Evolutionary conservation across 2,113 vertebrate species (phyloP).

Genomic region (Lanius collurio): DNA sequence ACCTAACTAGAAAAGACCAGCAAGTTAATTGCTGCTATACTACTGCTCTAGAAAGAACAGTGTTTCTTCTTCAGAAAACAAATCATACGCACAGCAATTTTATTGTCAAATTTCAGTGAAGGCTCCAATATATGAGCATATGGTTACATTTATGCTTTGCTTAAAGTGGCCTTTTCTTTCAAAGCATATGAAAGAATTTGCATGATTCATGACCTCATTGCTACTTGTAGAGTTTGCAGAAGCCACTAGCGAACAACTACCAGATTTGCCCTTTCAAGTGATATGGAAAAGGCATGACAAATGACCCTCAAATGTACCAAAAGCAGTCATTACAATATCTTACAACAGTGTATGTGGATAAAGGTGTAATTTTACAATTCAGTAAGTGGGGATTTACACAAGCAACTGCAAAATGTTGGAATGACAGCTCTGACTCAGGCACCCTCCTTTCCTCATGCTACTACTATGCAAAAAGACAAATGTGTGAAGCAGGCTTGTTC

Average conservation of each 20-base stretch:
- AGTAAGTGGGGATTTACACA: not conserved
- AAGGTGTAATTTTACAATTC: conserved; percentile 5
- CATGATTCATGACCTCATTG: conserved; percentile 22
- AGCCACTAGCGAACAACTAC: conserved; percentile 20
- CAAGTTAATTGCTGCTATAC: not conserved
- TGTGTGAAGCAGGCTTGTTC: rapidly evolving
- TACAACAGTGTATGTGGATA: not conserved
- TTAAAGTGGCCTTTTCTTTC: conserved; percentile 27
- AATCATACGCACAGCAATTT: not conserved
- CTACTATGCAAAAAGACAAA: not conserved
- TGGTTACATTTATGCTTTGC: conserved; percentile 50
- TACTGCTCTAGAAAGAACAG: not conserved
- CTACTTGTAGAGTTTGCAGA: conserved; percentile 29
- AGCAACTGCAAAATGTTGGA: not conserved
- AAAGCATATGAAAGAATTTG: conserved; percentile 6
- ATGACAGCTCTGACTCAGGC: not conserved
- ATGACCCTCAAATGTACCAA: not conserved
- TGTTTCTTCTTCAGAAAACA: not conserved
- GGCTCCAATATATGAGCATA: conserved; percentile 23
- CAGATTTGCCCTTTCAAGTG: conserved; percentile 29
- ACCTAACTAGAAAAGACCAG: not conserved
- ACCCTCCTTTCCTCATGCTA: not conserved
- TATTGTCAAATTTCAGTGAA: not conserved
- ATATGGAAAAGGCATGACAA: not conserved
- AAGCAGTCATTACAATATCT: conserved; percentile 11